Conservation (phyloP, 2,888 invertebrate species). For the Xylota sylvarum region DNA sequence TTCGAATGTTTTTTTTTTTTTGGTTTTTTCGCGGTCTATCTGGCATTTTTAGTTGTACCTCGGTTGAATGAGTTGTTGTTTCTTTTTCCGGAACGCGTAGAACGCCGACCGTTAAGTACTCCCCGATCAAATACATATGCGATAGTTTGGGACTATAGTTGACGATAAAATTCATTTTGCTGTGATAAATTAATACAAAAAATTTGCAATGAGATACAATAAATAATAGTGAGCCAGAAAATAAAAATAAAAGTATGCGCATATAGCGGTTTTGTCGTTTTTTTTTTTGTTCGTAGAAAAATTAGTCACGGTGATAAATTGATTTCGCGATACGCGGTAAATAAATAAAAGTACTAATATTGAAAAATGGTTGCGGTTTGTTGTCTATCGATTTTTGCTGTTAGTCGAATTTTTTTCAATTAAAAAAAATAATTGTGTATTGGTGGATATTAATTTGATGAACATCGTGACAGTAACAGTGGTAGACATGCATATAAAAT, state of each 20-base stretch:
- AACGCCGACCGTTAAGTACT: conserved; percentile 31
- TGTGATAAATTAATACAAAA: conserved; percentile 24
- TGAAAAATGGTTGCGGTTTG: conserved; percentile 23
- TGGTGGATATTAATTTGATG: too few species aligned
- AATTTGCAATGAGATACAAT: background rate
- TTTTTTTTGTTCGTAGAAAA: conserved; percentile 10
- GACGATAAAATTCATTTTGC: conserved; percentile 38
- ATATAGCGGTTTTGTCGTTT: background rate
- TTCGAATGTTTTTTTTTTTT: conserved; percentile 8
- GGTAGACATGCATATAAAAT: too few species aligned
- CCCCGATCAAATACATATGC: conserved; percentile 5
- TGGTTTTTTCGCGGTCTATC: conserved; percentile 31
- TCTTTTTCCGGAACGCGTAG: conserved; percentile 8
- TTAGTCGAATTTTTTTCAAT: background rate
- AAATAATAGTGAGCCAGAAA: background rate
- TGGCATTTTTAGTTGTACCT: conserved; percentile 34
- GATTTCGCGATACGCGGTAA: conserved; percentile 18
- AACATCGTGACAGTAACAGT: too few species aligned
- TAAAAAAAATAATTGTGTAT: too few species aligned
- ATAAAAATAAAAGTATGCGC: background rate
- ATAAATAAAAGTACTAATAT: conserved; percentile 22
- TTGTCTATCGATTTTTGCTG: conserved; percentile 33
- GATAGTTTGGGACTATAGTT: conserved; percentile 9
- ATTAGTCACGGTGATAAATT: conserved; percentile 48
- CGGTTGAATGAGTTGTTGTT: conserved; percentile 26